Conservation (phyloP, 2,113 vertebrate species). For the Octodon degus region DNA sequence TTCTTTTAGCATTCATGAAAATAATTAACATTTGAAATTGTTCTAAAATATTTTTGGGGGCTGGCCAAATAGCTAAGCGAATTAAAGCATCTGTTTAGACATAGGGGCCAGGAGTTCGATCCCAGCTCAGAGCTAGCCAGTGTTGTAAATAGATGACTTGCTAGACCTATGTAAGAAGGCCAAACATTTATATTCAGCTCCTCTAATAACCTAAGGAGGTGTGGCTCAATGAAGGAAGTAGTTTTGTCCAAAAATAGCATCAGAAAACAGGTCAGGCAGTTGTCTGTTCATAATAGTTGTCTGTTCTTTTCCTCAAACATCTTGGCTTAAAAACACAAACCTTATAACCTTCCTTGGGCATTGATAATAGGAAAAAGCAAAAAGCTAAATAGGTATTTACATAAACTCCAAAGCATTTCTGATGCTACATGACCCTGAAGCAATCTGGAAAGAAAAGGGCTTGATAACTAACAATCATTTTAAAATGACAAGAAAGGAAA, state of each 20-base stretch:
- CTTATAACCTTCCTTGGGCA: neutral
- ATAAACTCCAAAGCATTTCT: neutral
- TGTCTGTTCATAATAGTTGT: neutral
- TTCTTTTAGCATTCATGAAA: no score
- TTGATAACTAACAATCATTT: neutral
- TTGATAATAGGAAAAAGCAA: neutral
- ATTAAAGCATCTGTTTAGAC: no score
- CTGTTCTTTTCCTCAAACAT: neutral
- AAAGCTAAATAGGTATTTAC: neutral
- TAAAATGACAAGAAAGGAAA: neutral
- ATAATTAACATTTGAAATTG: no score
- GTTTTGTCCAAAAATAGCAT: neutral
- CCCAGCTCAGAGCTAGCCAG: neutral
- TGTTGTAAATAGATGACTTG: neutral
- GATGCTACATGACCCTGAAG: neutral
- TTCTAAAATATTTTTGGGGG: slow-evolving; percentile 60
- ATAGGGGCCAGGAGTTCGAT: no score
- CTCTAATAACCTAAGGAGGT: neutral
- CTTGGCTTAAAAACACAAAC: neutral
- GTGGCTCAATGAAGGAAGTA: neutral
- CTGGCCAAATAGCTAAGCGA: no score
- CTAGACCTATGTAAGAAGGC: neutral
- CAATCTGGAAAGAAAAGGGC: neutral
- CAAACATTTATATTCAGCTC: neutral
- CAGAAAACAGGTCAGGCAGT: neutral